A percentile compares a stretch with the other conserved stretches of the same genome.
These are phyloP conservation scores for Pecten maximus DNA, from an alignment of 2,888 invertebrate genomes.

Conservation along the genomic window DNA sequence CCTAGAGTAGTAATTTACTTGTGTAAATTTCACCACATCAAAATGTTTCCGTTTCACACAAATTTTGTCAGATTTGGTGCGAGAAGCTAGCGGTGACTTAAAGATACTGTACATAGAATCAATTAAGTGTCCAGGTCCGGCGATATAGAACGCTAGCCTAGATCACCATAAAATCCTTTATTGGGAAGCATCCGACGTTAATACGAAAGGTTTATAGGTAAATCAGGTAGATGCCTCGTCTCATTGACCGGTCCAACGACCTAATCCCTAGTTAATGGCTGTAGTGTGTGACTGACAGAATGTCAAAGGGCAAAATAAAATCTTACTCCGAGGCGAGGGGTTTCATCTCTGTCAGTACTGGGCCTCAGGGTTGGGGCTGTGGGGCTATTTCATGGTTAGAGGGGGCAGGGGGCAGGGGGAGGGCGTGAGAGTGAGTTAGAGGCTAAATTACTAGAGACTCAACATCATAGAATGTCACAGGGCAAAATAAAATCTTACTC, in stretches of 20 bases:
- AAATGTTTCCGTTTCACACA: slow-evolving; percentile 20
- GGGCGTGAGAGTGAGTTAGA: too few species aligned
- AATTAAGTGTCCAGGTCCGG: not conserved
- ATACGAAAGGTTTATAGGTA: slow-evolving; percentile 20
- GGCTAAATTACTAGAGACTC: too few species aligned
- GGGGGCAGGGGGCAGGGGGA: too few species aligned
- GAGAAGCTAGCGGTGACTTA: not conserved
- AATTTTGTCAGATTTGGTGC: not conserved
- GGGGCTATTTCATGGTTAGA: too few species aligned
- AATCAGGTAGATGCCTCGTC: slow-evolving; percentile 2
- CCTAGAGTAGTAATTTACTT: not conserved
- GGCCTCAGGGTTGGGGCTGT: too few species aligned
- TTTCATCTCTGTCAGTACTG: not conserved
- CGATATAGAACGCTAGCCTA: not conserved
- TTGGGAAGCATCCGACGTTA: not conserved
- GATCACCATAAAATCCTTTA: slow-evolving; percentile 30
- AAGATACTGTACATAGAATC: not conserved
- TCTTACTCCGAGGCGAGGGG: not conserved
- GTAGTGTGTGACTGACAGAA: not conserved
- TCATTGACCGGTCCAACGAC: not conserved
- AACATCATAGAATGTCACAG: not conserved
- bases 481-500: not conserved
- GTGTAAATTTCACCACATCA: slow-evolving; percentile 13
- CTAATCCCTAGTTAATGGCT: not conserved
- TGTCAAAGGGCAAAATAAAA: not conserved